phyloP scores from a whole-genome alignment of 1,140 invertebrate species.

The Doryteuthis pealeii region DNA sequence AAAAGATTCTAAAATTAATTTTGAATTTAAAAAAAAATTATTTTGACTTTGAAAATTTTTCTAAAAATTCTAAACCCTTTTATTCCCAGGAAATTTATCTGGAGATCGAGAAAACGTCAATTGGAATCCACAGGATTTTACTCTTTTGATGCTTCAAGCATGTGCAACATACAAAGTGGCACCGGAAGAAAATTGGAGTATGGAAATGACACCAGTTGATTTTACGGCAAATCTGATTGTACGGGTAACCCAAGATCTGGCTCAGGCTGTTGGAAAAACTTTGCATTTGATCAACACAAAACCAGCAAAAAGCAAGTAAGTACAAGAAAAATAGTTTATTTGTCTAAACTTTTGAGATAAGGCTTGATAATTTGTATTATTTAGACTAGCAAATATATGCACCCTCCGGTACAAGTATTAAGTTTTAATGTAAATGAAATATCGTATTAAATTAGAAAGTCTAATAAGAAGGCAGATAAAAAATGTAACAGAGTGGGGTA shows the following conservation, averaged over 20 bases:
- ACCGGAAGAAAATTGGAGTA: constrained; percentile 62
- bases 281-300: constrained; percentile 59
- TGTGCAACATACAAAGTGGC: constrained; percentile 54
- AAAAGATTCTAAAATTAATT: background rate
- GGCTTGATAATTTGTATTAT: too few species aligned
- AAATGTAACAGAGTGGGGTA: too few species aligned
- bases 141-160: constrained; percentile 61
- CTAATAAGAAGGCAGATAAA: too few species aligned
- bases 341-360: background rate
- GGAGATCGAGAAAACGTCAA: constrained; percentile 44
- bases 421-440: too few species aligned
- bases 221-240: constrained; percentile 61
- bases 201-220: constrained; percentile 65
- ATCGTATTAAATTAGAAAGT: too few species aligned
- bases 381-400: too few species aligned
- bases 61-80: too few species aligned
- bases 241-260: constrained; percentile 52
- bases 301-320: constrained; percentile 47
- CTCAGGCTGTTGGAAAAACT: constrained; percentile 57
- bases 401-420: too few species aligned
- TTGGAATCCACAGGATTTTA: constrained; percentile 64
- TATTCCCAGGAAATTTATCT: constrained; percentile 54
- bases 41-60: too few species aligned
- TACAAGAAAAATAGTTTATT: background rate
- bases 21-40: background rate